Conservation (phyloP, 2,888 invertebrate species). For the Parapristionchus giblindavisi region DNA sequence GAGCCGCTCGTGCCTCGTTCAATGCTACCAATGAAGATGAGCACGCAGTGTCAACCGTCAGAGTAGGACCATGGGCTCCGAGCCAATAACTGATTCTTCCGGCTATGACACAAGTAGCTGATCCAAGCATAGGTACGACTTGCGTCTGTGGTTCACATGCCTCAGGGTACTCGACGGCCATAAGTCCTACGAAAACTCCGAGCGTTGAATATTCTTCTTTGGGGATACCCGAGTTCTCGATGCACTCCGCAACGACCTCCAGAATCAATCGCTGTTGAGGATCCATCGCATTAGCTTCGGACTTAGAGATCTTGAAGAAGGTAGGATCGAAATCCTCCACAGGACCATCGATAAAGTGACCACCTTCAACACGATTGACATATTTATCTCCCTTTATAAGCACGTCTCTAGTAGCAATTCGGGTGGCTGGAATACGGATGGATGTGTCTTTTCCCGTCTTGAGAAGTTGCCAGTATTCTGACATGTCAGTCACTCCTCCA, state of each 20-base stretch:
- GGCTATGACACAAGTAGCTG: constrained; percentile 55
- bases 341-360: constrained; percentile 57
- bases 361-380: constrained; percentile 47
- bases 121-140: constrained; percentile 58
- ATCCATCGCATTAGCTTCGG: constrained; percentile 65
- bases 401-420: constrained; percentile 59
- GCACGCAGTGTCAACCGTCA: constrained; percentile 93
- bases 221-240: constrained; percentile 55
- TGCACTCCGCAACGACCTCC: constrained; percentile 58
- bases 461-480: constrained; percentile 60
- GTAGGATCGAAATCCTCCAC: constrained; percentile 57
- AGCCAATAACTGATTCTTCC: constrained; percentile 61
- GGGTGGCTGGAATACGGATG: constrained; percentile 55
- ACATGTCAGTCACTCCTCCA: constrained; percentile 51
- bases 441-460: constrained; percentile 54
- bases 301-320: constrained; percentile 63
- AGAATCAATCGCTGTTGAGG: constrained; percentile 66
- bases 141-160: constrained; percentile 47
- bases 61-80: constrained; percentile 78
- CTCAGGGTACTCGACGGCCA: constrained; percentile 66
- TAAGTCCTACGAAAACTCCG: constrained; percentile 64
- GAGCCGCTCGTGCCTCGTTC: constrained; percentile 78
- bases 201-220: constrained; percentile 39
- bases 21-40: constrained; percentile 93
- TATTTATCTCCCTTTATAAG: constrained; percentile 49